phyloP scores from a whole-genome alignment of 1,140 invertebrate genomes.

The Drosophila pseudoobscura region DNA sequence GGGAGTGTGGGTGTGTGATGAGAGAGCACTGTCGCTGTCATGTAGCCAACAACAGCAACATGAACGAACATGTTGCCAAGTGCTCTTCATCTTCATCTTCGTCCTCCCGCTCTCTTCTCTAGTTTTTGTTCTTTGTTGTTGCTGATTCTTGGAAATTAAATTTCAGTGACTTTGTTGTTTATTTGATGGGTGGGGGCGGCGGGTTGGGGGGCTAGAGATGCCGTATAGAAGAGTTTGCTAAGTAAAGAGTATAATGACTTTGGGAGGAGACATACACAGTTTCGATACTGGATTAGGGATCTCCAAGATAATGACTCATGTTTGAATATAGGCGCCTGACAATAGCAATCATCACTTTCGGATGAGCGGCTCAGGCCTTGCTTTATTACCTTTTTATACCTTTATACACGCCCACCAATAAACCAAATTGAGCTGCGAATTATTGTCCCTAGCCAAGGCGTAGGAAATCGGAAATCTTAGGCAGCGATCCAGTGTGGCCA shows the following conservation, averaged over 20 bases:
- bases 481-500: too few relatives aligned
- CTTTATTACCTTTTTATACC: too few relatives aligned
- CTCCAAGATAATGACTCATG: too few relatives aligned
- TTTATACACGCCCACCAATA: too few relatives aligned
- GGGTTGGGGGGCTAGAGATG: not conserved
- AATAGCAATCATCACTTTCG: too few relatives aligned
- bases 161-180: constrained; percentile 81
- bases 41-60: constrained; percentile 72
- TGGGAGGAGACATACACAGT: not conserved
- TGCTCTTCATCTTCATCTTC: constrained; percentile 53
- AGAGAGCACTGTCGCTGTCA: constrained; percentile 67
- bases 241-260: constrained; percentile 57
- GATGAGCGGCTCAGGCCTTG: too few relatives aligned
- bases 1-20: constrained; percentile 7
- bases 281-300: too few relatives aligned
- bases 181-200: constrained; percentile 39
- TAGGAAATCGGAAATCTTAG: too few relatives aligned
- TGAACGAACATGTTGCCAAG: constrained; percentile 81
- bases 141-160: constrained; percentile 70
- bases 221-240: constrained; percentile 1
- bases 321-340: too few relatives aligned
- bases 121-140: constrained; percentile 36
- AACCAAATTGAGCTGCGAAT: too few relatives aligned
- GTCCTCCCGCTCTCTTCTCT: constrained; percentile 22
- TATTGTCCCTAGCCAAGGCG: too few relatives aligned